Evolutionary conservation across 2,113 vertebrate genomes (phyloP).

Genomic region (Pachyramphus minor): DNA sequence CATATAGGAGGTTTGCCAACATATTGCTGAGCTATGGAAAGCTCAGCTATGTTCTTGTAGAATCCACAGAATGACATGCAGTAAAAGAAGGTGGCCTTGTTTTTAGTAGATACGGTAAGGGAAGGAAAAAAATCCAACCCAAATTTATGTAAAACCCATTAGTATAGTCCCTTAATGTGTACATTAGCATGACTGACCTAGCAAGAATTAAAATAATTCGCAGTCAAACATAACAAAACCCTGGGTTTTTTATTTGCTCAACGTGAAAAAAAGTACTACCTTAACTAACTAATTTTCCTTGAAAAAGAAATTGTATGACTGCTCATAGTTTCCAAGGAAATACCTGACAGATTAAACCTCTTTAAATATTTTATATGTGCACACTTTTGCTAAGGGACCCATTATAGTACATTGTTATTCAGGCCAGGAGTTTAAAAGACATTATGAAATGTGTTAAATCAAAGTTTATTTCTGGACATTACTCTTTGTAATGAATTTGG

Average conservation of each 20-base stretch:
- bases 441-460: not conserved
- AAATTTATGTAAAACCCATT: not conserved
- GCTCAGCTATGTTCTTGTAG: not conserved
- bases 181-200: not conserved
- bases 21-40: not conserved
- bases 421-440: not conserved
- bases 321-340: not conserved
- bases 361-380: not conserved
- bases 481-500: not conserved
- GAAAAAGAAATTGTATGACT: not conserved
- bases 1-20: not conserved
- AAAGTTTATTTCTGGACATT: not conserved
- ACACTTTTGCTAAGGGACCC: not conserved
- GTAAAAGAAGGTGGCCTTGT: not conserved
- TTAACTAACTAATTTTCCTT: not conserved
- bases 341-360: not conserved
- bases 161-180: not conserved
- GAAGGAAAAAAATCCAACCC: not conserved
- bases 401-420: not conserved
- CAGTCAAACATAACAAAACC: not conserved
- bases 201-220: not conserved
- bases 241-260: not conserved
- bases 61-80: not conserved
- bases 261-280: not conserved
- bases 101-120: not conserved